Evolutionary conservation across 1,140 invertebrate species (phyloP).

Genomic region (Trichoplusia ni): DNA sequence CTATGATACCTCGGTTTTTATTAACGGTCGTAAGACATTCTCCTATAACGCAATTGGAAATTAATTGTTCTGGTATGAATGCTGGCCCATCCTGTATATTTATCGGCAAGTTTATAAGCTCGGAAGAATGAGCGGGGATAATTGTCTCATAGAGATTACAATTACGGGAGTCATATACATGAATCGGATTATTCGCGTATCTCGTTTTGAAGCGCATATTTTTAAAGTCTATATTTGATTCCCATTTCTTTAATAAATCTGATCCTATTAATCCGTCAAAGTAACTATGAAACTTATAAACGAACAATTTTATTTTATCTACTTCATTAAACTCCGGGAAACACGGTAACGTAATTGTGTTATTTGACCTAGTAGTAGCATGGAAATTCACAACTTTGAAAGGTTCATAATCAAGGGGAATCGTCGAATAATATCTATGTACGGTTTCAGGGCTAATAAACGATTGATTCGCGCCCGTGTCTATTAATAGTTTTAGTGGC

Average conservation of each 20-base stretch:
- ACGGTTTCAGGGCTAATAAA: too few relatives aligned
- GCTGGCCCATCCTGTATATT: constrained; percentile 39
- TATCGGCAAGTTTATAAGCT: constrained; percentile 44
- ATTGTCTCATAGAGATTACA: constrained; percentile 47
- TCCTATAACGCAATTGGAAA: constrained; percentile 35
- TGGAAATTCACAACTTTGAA: constrained; percentile 18
- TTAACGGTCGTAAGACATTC: constrained; percentile 37
- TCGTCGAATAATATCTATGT: neutral
- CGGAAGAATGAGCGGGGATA: constrained; percentile 41
- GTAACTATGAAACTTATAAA: constrained; percentile 14
- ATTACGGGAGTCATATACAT: constrained; percentile 45
- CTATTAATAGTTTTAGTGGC: constrained; percentile 13
- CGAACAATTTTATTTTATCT: constrained; percentile 1
- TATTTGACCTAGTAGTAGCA: neutral
- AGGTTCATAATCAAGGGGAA: neutral
- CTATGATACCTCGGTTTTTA: constrained; percentile 35
- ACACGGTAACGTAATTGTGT: constrained; percentile 7
- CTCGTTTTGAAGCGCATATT: constrained; percentile 32
- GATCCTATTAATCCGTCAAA: too few relatives aligned
- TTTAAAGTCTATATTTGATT: constrained; percentile 45
- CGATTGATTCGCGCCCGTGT: too few relatives aligned
- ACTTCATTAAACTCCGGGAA: neutral
- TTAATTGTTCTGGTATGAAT: constrained; percentile 35
- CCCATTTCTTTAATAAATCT: too few relatives aligned
- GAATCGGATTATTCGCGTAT: constrained; percentile 38